A percentile compares a stretch with the other conserved stretches of the same genome.
Conservation (phyloP, 2,797 vertebrate genomes). For the Pipistrellus nathusii region DNA sequence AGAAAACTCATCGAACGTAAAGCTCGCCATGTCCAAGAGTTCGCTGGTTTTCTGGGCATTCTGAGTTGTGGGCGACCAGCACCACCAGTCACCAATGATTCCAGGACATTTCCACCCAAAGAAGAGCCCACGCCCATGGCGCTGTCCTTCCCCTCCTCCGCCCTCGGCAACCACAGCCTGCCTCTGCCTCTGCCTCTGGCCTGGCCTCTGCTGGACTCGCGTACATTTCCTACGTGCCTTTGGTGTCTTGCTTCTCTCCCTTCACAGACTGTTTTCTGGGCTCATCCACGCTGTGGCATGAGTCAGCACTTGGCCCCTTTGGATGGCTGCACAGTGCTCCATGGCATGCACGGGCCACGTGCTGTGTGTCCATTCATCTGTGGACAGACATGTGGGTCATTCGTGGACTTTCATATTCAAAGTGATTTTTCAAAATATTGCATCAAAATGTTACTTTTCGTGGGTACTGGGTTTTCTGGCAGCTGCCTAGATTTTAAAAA, state of each 20-base stretch:
- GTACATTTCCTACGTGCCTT: fast-evolving
- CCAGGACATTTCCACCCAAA: background rate
- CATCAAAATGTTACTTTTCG: background rate
- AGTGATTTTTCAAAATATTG: background rate
- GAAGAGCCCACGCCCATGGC: background rate
- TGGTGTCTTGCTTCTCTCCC: background rate
- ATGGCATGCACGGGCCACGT: fast-evolving
- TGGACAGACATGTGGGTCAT: too few relatives aligned
- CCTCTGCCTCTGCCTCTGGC: background rate
- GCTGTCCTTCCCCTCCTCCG: fast-evolving
- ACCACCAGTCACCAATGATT: background rate
- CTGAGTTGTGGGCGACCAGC: fast-evolving
- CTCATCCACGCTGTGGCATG: fast-evolving
- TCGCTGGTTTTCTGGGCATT: fast-evolving
- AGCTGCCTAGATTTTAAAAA: too few relatives aligned
- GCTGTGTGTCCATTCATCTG: background rate
- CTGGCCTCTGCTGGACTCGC: background rate
- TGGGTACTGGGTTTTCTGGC: background rate
- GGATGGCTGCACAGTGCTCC: background rate
- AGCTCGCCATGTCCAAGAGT: background rate
- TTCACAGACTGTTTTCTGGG: background rate
- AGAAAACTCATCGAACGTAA: background rate
- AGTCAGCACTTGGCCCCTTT: fast-evolving
- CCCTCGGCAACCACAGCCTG: fast-evolving
- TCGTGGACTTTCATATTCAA: background rate